These are phyloP conservation scores for Ctena decussata DNA, from an alignment of 2,888 invertebrate species.

Conservation along the genomic window DNA sequence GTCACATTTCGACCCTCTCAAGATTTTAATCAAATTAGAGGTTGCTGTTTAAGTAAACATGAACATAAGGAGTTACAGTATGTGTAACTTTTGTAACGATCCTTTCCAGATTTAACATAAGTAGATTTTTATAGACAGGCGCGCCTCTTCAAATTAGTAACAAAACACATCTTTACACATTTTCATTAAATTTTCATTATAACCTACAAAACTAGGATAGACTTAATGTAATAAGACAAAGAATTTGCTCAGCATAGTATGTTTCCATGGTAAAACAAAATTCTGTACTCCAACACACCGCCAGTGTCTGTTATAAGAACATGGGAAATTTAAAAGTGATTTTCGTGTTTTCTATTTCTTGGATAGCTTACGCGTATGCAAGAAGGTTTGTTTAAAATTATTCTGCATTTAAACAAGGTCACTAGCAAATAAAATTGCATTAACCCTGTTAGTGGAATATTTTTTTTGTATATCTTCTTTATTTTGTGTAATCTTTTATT, in stretches of 20 bases:
- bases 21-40: no score
- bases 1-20: no score
- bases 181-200: slow-evolving; percentile 5
- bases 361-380: background rate
- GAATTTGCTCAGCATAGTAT: background rate
- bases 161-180: slow-evolving; percentile 12
- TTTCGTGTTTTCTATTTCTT: background rate
- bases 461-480: no score
- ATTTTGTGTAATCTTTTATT: no score
- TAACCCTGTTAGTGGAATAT: no score
- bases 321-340: background rate
- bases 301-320: background rate
- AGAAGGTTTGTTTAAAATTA: slow-evolving; percentile 3
- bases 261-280: background rate
- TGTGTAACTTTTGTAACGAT: background rate
- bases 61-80: no score
- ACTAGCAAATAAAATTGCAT: no score
- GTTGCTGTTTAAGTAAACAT: no score
- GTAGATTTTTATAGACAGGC: slow-evolving; percentile 1
- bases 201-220: background rate
- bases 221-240: background rate
- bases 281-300: background rate
- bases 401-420: no score
- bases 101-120: background rate
- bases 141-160: background rate